phyloP scores from a whole-genome alignment of 2,888 invertebrate species.

The Oxyteleia sp. region DNA sequence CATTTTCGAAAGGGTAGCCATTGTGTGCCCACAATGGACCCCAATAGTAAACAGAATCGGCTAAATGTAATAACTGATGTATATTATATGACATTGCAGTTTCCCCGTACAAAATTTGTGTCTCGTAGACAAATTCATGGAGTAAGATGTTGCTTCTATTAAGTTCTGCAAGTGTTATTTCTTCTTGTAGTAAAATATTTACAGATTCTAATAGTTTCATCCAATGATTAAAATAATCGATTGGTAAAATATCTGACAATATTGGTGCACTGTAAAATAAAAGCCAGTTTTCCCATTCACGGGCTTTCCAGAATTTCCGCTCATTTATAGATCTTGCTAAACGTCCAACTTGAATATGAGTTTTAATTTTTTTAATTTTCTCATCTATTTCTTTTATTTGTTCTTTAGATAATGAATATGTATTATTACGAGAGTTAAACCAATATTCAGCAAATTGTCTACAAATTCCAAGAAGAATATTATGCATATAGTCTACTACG shows the following conservation, averaged over 20 bases:
- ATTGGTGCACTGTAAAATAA: conserved; percentile 15
- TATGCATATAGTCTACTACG: conserved; percentile 13
- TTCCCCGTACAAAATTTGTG: background rate
- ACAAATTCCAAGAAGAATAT: background rate
- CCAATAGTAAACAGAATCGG: conserved; percentile 18
- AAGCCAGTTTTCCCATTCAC: conserved; percentile 19
- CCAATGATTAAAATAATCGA: background rate
- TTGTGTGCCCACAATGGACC: conserved; percentile 27
- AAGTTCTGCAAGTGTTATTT: background rate
- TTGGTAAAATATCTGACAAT: background rate
- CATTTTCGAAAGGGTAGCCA: conserved; percentile 27
- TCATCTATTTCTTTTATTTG: background rate
- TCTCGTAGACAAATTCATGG: background rate
- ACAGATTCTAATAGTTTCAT: background rate
- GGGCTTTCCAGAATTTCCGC: conserved; percentile 20
- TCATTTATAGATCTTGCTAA: conserved; percentile 9
- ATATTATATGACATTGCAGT: conserved; percentile 23
- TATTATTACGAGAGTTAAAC: background rate
- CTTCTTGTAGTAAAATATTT: background rate
- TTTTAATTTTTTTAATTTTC: background rate
- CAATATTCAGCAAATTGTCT: conserved; percentile 7
- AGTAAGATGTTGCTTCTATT: background rate
- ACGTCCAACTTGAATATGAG: conserved; percentile 15
- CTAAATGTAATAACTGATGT: conserved; percentile 28
- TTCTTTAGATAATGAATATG: background rate